phyloP scores from a whole-genome alignment of 2,888 invertebrate genomes.

The Poecilobothrus nobilitatus region DNA sequence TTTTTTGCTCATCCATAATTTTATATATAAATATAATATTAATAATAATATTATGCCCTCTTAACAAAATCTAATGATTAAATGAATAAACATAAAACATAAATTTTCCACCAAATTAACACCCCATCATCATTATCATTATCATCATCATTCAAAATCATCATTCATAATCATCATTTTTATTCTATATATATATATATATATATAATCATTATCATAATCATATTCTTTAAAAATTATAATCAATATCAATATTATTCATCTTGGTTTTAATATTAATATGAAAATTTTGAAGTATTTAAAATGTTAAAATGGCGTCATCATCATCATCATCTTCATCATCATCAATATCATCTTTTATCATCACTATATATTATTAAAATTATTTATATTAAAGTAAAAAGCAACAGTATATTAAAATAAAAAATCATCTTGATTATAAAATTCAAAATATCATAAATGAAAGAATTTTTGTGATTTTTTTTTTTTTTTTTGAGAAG shows the following conservation, averaged over 20 bases:
- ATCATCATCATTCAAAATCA: too few species aligned
- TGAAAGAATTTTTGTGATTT: background rate
- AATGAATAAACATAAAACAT: slow-evolving; percentile 6
- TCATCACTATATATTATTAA: too few species aligned
- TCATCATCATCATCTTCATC: background rate
- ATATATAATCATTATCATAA: too few species aligned
- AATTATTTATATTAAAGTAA: too few species aligned
- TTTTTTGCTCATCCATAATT: background rate
- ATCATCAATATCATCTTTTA: background rate
- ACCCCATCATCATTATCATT: background rate
- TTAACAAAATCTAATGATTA: slow-evolving; percentile 1
- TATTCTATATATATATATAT: too few species aligned
- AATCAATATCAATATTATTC: background rate
- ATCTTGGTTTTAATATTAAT: background rate
- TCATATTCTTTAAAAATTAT: background rate
- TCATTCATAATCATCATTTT: too few species aligned
- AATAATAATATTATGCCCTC: background rate
- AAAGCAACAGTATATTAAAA: too few species aligned
- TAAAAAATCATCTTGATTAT: background rate
- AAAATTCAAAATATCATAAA: background rate
- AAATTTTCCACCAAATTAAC: slow-evolving; percentile 6
- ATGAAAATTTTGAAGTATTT: background rate
- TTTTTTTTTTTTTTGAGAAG: too few species aligned
- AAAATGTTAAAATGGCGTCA: background rate
- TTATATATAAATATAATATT: background rate